phyloP scores from a whole-genome alignment of 1,140 invertebrate genomes.

The Meloidogyne floridensis region DNA sequence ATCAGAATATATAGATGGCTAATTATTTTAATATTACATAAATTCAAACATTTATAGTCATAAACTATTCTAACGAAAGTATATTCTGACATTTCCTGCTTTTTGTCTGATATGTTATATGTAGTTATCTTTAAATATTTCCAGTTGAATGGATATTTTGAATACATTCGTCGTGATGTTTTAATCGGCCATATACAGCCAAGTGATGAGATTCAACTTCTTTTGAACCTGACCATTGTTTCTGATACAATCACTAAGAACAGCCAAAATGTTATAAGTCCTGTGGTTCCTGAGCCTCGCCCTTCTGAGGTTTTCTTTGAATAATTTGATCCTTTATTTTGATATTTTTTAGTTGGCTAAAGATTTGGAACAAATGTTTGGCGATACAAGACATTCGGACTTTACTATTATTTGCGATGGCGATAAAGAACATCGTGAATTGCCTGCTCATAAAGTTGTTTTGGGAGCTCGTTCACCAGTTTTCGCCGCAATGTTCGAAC shows the following conservation, averaged over 20 bases:
- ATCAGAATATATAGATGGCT: too few species aligned
- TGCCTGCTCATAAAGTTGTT: slow-evolving; percentile 64
- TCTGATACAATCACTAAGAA: slow-evolving; percentile 61
- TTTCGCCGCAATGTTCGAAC: slow-evolving; percentile 65
- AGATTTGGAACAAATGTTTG: slow-evolving; percentile 41
- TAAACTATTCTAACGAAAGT: too few species aligned
- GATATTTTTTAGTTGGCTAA: slow-evolving; percentile 43
- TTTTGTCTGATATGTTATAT: too few species aligned
- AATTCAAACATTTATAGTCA: too few species aligned
- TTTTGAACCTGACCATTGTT: slow-evolving; percentile 53
- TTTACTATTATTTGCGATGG: slow-evolving; percentile 56
- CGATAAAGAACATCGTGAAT: slow-evolving; percentile 39
- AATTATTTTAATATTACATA: too few species aligned
- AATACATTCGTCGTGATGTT: slow-evolving; percentile 62
- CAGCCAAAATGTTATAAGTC: slow-evolving; percentile 29
- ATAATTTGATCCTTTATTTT: slow-evolving; percentile 23
- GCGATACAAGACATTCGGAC: slow-evolving; percentile 51
- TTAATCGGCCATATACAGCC: slow-evolving; percentile 53
- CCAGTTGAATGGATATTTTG: slow-evolving; percentile 65
- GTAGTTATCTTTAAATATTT: slow-evolving; percentile 3
- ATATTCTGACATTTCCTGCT: too few species aligned
- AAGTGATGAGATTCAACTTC: slow-evolving; percentile 58
- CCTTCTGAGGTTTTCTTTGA: slow-evolving; percentile 17
- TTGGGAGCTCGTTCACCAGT: slow-evolving; percentile 66
- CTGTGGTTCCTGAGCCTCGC: slow-evolving; percentile 33